phyloP scores from a whole-genome alignment of 2,888 invertebrate genomes.

The Rhagonycha fulva region DNA sequence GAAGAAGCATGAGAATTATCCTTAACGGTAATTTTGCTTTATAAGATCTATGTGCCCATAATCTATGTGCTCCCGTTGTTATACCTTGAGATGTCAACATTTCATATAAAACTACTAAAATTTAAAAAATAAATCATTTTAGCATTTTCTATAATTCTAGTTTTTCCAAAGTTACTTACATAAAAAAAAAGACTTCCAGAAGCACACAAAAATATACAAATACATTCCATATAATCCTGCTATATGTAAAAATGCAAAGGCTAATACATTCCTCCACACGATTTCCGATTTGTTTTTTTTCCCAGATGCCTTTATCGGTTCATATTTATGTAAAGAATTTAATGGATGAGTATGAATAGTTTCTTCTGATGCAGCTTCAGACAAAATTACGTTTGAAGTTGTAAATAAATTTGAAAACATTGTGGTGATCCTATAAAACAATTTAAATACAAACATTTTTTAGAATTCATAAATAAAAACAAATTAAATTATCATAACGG shows the following conservation, averaged over 20 bases:
- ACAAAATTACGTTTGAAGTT: conserved; percentile 60
- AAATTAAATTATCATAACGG: too few species aligned
- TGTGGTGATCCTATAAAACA: conserved; percentile 28
- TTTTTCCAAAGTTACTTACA: conserved; percentile 59
- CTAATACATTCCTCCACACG: conserved; percentile 79
- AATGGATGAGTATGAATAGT: conserved; percentile 33
- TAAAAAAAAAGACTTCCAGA: conserved; percentile 59
- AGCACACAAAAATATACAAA: conserved; percentile 57
- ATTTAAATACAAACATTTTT: too few species aligned
- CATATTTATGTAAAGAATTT: background rate
- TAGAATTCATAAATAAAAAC: too few species aligned
- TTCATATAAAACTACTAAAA: too few species aligned
- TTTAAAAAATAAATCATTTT: too few species aligned
- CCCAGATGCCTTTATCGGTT: background rate
- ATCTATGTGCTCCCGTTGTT: conserved; percentile 91
- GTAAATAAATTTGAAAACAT: conserved; percentile 70
- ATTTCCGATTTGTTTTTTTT: conserved; percentile 62
- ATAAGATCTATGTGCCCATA: conserved; percentile 93
- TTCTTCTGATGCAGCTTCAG: conserved; percentile 51
- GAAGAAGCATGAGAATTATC: conserved; percentile 76
- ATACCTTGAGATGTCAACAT: conserved; percentile 62
- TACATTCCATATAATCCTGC: conserved; percentile 68
- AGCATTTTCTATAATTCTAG: too few species aligned
- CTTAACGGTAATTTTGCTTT: conserved; percentile 88
- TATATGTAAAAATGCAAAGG: conserved; percentile 72